Evolutionary conservation across 2,797 vertebrate species (phyloP), one percentile per base, ranked within the genome.

Genomic region (Sciurus vulgaris): DNA sequence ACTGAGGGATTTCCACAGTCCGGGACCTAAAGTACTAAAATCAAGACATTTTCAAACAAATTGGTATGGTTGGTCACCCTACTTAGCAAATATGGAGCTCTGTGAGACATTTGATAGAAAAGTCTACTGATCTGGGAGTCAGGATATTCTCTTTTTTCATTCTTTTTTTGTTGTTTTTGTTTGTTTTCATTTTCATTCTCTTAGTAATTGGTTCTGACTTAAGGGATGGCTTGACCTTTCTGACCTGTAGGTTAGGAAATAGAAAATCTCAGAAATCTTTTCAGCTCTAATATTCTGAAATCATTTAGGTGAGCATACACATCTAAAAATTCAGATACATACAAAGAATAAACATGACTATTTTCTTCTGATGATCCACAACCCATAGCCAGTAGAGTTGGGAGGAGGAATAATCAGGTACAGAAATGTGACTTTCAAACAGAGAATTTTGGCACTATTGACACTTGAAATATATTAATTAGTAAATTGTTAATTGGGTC

Each of bases 181-280:
- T 56, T 20, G 18, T 56, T 56, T 56, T 56, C 20, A 56, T 56
- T 33, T 72, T n/a, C 33, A 81, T 26, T 61, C 12, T 93, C 38
- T 33, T 82, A 65, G 7, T 83, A 70, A 94, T 28, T 24, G 4
- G 18, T 61, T 96, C 10, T 93, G 49, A 44, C 14, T 54, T 72
- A 76, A 54, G n/a, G 35, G 22, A 20, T 59, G 33, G 13, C 17
- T 74, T 69, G 81, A 9, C 22, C 20, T 67, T 15, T 86, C 44
- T 76, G 41, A 81, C 7, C 54, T 49, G 9, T 44, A 2, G 26
- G 28, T 1, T 81, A 72, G 47, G 22, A 87, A 82, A 28, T 3
- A 76, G 38, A 4, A 41, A 89, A 83, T 70, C 41, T 73, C 72
- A 87, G 89, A 90, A 35, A 41, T 44, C n/a, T 87, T 93, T 96